Conservation (phyloP, 2,888 invertebrate species). For the Melanostoma scalare region DNA sequence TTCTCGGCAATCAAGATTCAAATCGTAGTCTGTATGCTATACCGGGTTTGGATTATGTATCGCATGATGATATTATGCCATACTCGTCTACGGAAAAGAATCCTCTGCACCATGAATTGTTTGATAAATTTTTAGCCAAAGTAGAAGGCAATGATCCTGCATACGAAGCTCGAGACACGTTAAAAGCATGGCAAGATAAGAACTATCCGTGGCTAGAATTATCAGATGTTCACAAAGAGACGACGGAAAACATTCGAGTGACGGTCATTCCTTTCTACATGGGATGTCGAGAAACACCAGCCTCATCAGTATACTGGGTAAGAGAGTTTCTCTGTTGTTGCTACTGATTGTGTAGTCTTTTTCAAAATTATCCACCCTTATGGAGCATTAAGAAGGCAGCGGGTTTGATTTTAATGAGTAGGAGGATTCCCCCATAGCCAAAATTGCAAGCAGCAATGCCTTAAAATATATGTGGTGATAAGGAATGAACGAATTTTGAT, state of each 20-base stretch:
- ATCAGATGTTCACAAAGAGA: constrained; percentile 98
- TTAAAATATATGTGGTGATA: too few species aligned
- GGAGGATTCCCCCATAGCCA: too few species aligned
- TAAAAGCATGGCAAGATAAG: constrained; percentile 97
- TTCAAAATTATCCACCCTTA: too few species aligned
- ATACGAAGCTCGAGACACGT: constrained; percentile 93
- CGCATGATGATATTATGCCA: constrained; percentile 98
- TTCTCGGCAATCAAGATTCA: constrained; percentile 97
- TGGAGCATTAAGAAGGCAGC: too few species aligned
- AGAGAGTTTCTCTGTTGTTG: constrained; percentile 4
- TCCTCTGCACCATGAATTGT: constrained; percentile 97
- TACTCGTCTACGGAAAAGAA: constrained; percentile 92
- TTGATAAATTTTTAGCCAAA: constrained; percentile 95
- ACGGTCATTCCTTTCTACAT: constrained; percentile 99
- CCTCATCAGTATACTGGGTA: constrained; percentile 93
- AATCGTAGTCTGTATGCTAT: constrained; percentile 97
- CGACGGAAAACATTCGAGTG: constrained; percentile 94
- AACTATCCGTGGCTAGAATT: constrained; percentile 98
- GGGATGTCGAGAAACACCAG: constrained; percentile 96
- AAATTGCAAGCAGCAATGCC: too few species aligned
- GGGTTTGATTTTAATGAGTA: too few species aligned
- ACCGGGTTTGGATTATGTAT: constrained; percentile 98
- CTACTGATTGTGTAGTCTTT: neutral
- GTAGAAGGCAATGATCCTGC: constrained; percentile 92
- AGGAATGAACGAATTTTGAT: too few species aligned